These are phyloP conservation scores for Gracilinanus agilis DNA, from an alignment of 2,113 vertebrate species.

Conservation along the genomic window DNA sequence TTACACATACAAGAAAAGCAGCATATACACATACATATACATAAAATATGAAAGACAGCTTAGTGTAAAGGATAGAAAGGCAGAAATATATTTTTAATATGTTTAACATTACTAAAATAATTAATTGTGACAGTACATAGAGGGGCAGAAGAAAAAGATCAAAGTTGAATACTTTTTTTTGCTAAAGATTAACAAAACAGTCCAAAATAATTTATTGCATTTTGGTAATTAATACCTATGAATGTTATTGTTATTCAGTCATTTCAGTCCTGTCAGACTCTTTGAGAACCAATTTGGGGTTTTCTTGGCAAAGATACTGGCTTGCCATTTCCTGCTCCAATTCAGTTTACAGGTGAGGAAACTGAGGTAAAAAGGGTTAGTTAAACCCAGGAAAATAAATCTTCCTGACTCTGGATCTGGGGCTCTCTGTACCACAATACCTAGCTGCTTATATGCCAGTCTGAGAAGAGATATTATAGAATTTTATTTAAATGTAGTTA, in stretches of 20 bases:
- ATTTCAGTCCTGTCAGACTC: neutral
- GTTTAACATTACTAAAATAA: neutral
- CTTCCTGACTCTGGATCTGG: neutral
- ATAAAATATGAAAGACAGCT: too few relatives aligned
- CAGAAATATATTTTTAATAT: too few relatives aligned
- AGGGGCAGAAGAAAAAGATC: neutral
- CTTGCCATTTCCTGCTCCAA: neutral
- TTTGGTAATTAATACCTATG: neutral
- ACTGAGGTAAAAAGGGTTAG: neutral
- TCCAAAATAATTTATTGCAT: neutral
- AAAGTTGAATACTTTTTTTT: neutral
- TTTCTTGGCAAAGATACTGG: neutral
- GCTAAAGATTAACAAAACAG: slow-evolving; percentile 15
- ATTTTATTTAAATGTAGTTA: neutral
- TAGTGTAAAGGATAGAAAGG: too few relatives aligned
- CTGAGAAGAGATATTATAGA: neutral
- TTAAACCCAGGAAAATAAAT: too few relatives aligned
- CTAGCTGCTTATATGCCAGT: neutral
- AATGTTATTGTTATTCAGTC: slow-evolving; percentile 5
- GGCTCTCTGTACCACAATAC: neutral
- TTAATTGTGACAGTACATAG: neutral
- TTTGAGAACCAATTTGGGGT: neutral
- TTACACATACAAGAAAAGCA: too few relatives aligned
- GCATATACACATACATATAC: too few relatives aligned
- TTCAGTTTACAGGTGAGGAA: neutral